A percentile compares a stretch with the other conserved stretches of the same genome.
These are phyloP conservation scores for Brassicogethes aeneus DNA, from an alignment of 2,888 invertebrate species.

Conservation along the genomic window DNA sequence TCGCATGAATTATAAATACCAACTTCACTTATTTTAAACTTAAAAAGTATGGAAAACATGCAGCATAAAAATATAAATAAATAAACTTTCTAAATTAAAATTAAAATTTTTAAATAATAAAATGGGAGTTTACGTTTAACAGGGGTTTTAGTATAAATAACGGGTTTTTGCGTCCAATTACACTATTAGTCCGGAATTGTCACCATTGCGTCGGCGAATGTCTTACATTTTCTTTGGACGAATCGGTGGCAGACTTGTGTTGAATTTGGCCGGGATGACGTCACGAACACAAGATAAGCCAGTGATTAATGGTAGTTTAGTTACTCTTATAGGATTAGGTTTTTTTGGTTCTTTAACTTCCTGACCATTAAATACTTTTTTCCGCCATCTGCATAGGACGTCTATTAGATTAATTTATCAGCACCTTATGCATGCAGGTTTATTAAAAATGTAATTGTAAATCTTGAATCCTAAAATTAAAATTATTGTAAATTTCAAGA, in stretches of 20 bases:
- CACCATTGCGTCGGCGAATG: constrained; percentile 9
- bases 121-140: not conserved
- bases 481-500: no score
- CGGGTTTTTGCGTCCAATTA: constrained; percentile 15
- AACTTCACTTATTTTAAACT: no score
- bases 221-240: constrained; percentile 1
- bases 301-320: constrained; percentile 32
- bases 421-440: not conserved
- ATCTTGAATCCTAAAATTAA: no score
- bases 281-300: constrained; percentile 32
- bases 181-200: constrained; percentile 15
- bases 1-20: no score
- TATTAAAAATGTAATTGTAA: not conserved
- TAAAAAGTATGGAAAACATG: no score
- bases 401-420: constrained; percentile 5
- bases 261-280: constrained; percentile 16
- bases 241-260: not conserved
- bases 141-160: constrained; percentile 9
- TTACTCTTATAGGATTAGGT: constrained; percentile 30
- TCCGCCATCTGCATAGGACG: constrained; percentile 1
- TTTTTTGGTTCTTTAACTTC: constrained; percentile 28
- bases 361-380: constrained; percentile 11
- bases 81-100: no score
- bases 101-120: no score
- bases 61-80: no score